Conservation (phyloP, 2,888 invertebrate genomes). For the Diplolepis rosae region DNA sequence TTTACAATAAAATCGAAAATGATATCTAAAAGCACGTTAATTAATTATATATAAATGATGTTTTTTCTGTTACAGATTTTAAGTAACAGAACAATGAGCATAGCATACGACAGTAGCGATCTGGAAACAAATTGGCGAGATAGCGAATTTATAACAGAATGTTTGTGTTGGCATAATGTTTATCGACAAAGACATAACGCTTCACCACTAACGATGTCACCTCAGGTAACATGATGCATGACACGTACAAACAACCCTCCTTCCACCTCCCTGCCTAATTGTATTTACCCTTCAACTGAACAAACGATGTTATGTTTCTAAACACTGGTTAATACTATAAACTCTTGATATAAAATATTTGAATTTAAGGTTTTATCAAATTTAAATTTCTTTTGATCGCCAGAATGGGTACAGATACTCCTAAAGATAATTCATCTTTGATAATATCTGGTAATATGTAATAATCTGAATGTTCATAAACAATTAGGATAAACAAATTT, state of each 20-base stretch:
- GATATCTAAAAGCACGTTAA: no score
- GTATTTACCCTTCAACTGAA: not conserved
- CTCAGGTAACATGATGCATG: slow-evolving; percentile 78
- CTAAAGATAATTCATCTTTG: no score
- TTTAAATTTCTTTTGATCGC: no score
- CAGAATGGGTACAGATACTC: no score
- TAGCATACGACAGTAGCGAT: slow-evolving; percentile 83
- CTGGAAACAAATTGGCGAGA: slow-evolving; percentile 85
- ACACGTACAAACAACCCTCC: not conserved
- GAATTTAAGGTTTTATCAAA: no score
- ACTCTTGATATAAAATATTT: not conserved
- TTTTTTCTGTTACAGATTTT: slow-evolving; percentile 77
- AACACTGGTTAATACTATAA: not conserved
- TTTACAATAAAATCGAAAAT: no score
- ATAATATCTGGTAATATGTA: no score
- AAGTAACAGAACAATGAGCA: slow-evolving; percentile 80
- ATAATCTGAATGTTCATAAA: no score
- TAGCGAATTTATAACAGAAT: slow-evolving; percentile 87
- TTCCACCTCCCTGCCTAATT: not conserved
- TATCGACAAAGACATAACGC: slow-evolving; percentile 86
- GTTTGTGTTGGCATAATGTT: slow-evolving; percentile 88
- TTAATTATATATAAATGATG: no score
- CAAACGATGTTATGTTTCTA: not conserved
- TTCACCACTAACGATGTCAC: slow-evolving; percentile 83
- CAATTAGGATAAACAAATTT: no score